These are phyloP conservation scores for Tenthredo scrophulariae DNA, from an alignment of 2,888 invertebrate species.

Conservation along the genomic window DNA sequence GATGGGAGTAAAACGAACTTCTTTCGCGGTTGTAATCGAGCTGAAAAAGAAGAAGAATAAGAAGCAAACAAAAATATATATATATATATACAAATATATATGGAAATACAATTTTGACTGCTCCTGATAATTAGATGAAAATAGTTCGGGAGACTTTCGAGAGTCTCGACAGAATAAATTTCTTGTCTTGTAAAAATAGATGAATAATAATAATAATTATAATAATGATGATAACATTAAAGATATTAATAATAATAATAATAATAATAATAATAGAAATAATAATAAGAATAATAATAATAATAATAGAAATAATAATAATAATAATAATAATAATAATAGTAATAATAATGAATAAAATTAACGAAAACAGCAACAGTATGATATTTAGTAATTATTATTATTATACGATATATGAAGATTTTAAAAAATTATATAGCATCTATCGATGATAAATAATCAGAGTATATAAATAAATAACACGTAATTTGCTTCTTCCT, in stretches of 20 bases:
- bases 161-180: slow-evolving; percentile 22
- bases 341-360: neutral
- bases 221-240: slow-evolving; percentile 27
- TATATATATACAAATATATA: neutral
- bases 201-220: slow-evolving; percentile 11
- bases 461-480: slow-evolving; percentile 61
- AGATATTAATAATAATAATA: slow-evolving; percentile 56
- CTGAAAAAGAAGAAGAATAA: neutral
- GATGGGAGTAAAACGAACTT: slow-evolving; percentile 50
- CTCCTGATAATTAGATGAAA: neutral
- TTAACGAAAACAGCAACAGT: neutral
- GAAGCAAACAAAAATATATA: neutral
- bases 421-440: slow-evolving; percentile 56
- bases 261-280: slow-evolving; percentile 54
- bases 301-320: neutral
- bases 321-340: neutral
- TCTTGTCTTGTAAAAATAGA: slow-evolving; percentile 54
- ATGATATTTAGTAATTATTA: slow-evolving; percentile 35
- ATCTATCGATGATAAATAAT: slow-evolving; percentile 41
- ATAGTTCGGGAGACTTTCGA: slow-evolving; percentile 7
- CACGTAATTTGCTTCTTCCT: slow-evolving; percentile 78
- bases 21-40: slow-evolving; percentile 54
- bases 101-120: neutral
- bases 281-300: neutral
- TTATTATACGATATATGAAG: slow-evolving; percentile 10